phyloP scores from a whole-genome alignment of 2,113 vertebrate species.

The Salvator merianae region DNA sequence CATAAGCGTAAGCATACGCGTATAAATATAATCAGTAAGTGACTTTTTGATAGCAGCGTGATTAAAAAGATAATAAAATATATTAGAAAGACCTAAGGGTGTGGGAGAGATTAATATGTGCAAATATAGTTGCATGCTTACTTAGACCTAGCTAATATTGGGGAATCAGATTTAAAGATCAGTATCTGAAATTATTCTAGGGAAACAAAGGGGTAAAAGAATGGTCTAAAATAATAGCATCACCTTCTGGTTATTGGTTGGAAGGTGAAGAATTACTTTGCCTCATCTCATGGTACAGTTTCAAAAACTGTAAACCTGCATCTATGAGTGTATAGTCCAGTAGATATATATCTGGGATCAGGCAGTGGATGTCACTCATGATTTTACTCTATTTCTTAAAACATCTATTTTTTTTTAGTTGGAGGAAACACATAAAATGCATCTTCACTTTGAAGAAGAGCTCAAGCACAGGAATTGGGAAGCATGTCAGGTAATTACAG shows the following conservation, averaged over 20 bases:
- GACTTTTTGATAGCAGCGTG: no score
- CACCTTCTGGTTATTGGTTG: not conserved
- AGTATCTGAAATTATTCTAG: no score
- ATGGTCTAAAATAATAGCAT: not conserved
- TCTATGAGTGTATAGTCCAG: no score
- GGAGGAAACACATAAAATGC: slow-evolving; percentile 82
- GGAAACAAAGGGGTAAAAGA: not conserved
- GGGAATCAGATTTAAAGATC: no score
- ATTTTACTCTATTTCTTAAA: not conserved
- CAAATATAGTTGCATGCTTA: not conserved
- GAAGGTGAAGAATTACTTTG: not conserved
- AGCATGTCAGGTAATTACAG: slow-evolving; percentile 76
- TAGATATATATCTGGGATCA: no score
- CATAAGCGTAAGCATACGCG: no score
- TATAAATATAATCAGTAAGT: no score
- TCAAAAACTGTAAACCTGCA: not conserved
- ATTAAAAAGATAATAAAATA: not conserved
- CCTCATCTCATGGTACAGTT: not conserved
- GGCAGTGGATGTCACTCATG: no score
- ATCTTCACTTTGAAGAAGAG: slow-evolving; percentile 80
- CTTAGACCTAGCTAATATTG: no score
- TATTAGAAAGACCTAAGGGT: not conserved
- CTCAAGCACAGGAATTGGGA: slow-evolving; percentile 79
- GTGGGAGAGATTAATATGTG: not conserved
- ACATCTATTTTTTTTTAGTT: slow-evolving; percentile 69